Percentiles rank a stretch among this genome's conserved stretches.
These are phyloP conservation scores for Urosaurus nigricauda DNA, from an alignment of 2,797 vertebrate genomes.

Conservation along the genomic window DNA sequence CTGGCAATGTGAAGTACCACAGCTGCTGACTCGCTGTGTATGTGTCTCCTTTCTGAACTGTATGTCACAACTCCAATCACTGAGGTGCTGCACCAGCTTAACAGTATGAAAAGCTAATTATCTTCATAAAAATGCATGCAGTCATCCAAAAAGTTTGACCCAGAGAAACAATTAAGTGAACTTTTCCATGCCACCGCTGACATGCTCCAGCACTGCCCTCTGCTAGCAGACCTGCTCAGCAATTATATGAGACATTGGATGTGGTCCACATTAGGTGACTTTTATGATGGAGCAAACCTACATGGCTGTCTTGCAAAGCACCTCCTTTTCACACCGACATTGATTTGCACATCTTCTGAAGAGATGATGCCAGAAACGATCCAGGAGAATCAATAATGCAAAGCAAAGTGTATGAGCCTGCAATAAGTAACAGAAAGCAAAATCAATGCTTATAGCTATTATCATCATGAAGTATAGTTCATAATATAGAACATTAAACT, in stretches of 20 bases:
- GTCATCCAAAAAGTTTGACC: conserved; percentile 81
- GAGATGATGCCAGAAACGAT: conserved; percentile 84
- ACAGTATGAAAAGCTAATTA: conserved; percentile 85
- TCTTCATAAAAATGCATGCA: conserved; percentile 83
- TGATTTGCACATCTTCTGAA: conserved; percentile 84
- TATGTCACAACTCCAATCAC: conserved; percentile 74
- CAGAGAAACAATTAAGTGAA: conserved; percentile 84
- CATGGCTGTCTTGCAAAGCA: conserved; percentile 77
- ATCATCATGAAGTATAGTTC: conserved; percentile 81
- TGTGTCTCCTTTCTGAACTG: conserved; percentile 35
- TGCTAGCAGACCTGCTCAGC: conserved; percentile 79
- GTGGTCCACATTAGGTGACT: conserved; percentile 70
- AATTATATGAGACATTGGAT: conserved; percentile 75
- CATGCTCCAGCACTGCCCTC: conserved; percentile 77
- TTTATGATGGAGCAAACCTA: conserved; percentile 79
- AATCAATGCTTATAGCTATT: conserved; percentile 85
- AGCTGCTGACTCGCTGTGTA: conserved; percentile 49
- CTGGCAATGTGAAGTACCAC: conserved; percentile 2
- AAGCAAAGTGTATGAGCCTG: conserved; percentile 80
- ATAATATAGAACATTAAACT: conserved; percentile 83
- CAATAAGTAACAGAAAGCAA: conserved; percentile 83
- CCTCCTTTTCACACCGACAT: conserved; percentile 81
- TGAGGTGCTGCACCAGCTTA: conserved; percentile 77
- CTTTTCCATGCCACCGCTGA: conserved; percentile 70
- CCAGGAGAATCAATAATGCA: conserved; percentile 82